Evolutionary conservation across 1,140 invertebrate genomes (phyloP).

Genomic region (Microplitis demolitor): DNA sequence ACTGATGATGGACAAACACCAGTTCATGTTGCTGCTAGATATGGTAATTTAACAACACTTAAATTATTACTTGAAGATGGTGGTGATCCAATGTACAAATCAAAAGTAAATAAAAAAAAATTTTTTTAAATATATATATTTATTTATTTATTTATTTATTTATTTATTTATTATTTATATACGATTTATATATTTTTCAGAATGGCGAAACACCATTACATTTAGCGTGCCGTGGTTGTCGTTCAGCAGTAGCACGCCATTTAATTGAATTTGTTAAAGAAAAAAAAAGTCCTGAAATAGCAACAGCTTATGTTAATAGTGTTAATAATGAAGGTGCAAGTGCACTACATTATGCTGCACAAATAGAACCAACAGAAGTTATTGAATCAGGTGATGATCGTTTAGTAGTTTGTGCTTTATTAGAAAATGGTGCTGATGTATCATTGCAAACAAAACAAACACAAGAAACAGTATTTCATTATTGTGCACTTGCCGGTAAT

Average conservation of each 20-base stretch:
- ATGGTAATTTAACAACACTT: conserved; percentile 86
- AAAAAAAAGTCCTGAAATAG: conserved; percentile 71
- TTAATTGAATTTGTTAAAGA: conserved; percentile 85
- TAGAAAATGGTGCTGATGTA: conserved; percentile 90
- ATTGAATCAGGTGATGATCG: conserved; percentile 80
- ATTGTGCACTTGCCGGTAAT: conserved; percentile 93
- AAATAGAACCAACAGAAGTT: conserved; percentile 79
- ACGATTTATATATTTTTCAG: conserved; percentile 58
- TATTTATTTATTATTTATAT: neutral
- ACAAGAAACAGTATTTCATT: conserved; percentile 93
- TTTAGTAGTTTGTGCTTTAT: conserved; percentile 85
- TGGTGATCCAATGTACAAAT: conserved; percentile 87
- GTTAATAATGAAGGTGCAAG: conserved; percentile 91
- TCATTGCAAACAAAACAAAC: conserved; percentile 82
- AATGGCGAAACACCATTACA: conserved; percentile 95
- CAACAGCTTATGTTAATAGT: conserved; percentile 78
- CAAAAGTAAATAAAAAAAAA: conserved; percentile 71
- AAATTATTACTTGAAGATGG: conserved; percentile 87
- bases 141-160: too few relatives aligned
- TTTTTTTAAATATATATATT: too few relatives aligned
- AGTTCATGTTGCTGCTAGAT: conserved; percentile 87
- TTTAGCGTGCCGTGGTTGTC: conserved; percentile 83
- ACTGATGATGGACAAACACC: conserved; percentile 94
- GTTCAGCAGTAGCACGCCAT: conserved; percentile 83
- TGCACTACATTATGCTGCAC: conserved; percentile 87